Evolutionary conservation across 2,888 invertebrate genomes (phyloP).

Genomic region (Syritta pipiens): DNA sequence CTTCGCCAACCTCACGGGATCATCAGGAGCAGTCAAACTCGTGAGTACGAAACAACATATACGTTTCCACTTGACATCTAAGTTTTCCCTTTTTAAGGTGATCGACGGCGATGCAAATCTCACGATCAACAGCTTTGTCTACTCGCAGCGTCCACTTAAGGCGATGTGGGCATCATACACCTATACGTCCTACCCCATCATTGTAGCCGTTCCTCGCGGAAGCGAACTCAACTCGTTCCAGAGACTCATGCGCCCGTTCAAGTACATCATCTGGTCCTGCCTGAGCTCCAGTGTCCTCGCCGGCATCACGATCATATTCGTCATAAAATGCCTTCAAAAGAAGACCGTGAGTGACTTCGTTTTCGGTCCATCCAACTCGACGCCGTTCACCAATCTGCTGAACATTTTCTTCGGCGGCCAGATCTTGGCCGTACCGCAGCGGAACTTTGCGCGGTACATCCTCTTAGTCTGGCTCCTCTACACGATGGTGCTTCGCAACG

Average conservation of each 20-base stretch:
- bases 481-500: conserved; percentile 73
- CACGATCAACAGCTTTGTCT: conserved; percentile 73
- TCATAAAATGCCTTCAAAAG: conserved; percentile 69
- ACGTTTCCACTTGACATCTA: background rate
- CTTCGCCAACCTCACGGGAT: conserved; percentile 72
- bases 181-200: conserved; percentile 72
- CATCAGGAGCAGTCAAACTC: conserved; percentile 73
- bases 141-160: conserved; percentile 69
- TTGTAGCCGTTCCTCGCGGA: conserved; percentile 73
- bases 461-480: conserved; percentile 74
- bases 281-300: conserved; percentile 70
- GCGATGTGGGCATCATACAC: conserved; percentile 72
- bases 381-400: conserved; percentile 73
- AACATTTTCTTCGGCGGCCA: conserved; percentile 72
- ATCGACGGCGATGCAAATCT: conserved; percentile 73
- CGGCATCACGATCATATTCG: conserved; percentile 69
- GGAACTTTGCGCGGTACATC: conserved; percentile 76
- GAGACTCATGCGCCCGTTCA: conserved; percentile 74
- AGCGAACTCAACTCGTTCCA: conserved; percentile 71
- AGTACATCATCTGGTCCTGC: conserved; percentile 74
- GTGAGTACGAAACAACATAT: conserved; percentile 66
- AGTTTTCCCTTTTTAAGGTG: conserved; percentile 67
- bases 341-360: conserved; percentile 70
- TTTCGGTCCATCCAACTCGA: conserved; percentile 72
- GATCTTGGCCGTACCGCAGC: conserved; percentile 70